phyloP scores from a whole-genome alignment of 23 tunicate genomes.

The Ciona savignyi region DNA sequence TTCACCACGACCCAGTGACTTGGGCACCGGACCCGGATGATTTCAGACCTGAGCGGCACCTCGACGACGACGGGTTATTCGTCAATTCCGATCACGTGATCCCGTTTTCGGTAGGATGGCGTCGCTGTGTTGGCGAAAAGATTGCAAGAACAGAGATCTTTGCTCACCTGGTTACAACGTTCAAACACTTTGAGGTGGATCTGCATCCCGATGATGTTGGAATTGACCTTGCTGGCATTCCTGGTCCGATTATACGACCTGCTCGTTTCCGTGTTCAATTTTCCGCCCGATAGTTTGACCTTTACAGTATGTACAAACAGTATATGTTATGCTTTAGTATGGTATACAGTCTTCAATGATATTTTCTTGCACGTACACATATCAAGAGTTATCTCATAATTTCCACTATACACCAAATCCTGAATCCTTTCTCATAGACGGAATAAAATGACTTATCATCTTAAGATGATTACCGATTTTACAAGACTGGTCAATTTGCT shows the following conservation, averaged over 20 bases:
- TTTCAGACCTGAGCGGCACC: conserved; percentile 81
- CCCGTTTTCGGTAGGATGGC: conserved; percentile 47
- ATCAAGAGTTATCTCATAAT: too few relatives aligned
- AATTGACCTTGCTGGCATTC: conserved; percentile 22
- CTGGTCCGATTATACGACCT: conserved; percentile 10
- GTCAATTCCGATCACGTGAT: conserved; percentile 43
- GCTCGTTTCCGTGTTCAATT: not conserved
- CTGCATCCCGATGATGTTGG: conserved; percentile 6
- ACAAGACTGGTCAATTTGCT: too few relatives aligned
- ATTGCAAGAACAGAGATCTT: conserved; percentile 40
- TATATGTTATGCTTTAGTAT: too few relatives aligned
- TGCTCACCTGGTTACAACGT: conserved; percentile 17
- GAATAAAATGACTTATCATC: too few relatives aligned
- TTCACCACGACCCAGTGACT: conserved; percentile 40
- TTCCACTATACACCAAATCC: too few relatives aligned
- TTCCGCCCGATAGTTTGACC: too few relatives aligned
- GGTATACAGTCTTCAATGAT: too few relatives aligned
- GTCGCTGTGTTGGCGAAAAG: conserved; percentile 56
- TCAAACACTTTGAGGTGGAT: conserved; percentile 16
- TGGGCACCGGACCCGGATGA: conserved; percentile 73
- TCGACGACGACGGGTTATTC: conserved; percentile 48
- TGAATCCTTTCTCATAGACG: too few relatives aligned
- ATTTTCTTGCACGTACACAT: too few relatives aligned
- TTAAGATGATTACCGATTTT: too few relatives aligned
- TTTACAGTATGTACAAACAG: too few relatives aligned